Percentiles rank a stretch among this genome's conserved stretches.
Conservation (phyloP, 2,888 invertebrate species). For the Slavum lentiscoides region DNA sequence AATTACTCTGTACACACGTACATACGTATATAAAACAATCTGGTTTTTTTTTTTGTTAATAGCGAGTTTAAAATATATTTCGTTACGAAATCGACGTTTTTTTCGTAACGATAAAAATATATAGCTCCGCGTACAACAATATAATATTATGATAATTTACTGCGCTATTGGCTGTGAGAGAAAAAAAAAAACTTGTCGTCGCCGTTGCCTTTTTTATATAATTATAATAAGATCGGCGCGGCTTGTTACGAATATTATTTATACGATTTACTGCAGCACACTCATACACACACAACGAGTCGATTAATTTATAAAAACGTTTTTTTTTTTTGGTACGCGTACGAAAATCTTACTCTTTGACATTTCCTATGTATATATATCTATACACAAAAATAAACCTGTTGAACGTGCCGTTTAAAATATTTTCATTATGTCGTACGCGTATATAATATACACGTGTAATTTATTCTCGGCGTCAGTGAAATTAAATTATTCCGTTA, state of each 20-base stretch:
- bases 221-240: neutral
- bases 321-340: neutral
- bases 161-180: no score
- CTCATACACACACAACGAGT: neutral
- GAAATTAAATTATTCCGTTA: constrained; percentile 26
- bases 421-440: constrained; percentile 3
- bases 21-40: no score
- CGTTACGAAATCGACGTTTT: no score
- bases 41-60: no score
- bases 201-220: neutral
- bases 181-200: neutral
- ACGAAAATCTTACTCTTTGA: neutral
- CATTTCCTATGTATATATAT: neutral
- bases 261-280: no score
- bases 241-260: neutral
- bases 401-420: constrained; percentile 29
- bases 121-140: neutral
- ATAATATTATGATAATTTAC: neutral
- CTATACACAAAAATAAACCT: neutral
- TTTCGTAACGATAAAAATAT: no score
- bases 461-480: constrained; percentile 26
- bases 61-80: no score
- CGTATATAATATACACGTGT: neutral
- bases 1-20: no score
- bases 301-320: neutral